Percentiles rank a stretch among this genome's conserved stretches.
These are phyloP conservation scores for Plumapathes pennacea DNA, from an alignment of 92 coral and sea anemone species.

Conservation along the genomic window DNA sequence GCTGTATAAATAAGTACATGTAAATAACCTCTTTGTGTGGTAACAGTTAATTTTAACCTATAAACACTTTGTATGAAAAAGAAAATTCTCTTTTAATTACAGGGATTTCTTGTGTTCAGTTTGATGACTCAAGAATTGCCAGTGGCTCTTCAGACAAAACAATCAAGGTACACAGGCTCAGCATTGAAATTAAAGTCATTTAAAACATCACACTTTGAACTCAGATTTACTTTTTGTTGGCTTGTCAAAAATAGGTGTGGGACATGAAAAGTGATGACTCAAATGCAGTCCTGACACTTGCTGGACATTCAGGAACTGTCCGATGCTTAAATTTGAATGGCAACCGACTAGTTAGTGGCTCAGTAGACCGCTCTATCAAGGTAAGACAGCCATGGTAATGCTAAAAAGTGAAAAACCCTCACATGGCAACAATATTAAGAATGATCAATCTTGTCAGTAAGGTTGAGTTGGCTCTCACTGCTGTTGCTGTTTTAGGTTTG, in stretches of 20 bases:
- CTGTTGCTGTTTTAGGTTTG: constrained; percentile 58
- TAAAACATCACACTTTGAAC: neutral
- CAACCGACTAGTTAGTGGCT: constrained; percentile 97
- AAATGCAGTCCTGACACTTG: constrained; percentile 86
- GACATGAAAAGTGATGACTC: constrained; percentile 80
- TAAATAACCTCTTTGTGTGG: too few relatives aligned
- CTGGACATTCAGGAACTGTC: constrained; percentile 98
- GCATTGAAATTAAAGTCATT: neutral
- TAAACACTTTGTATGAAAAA: too few relatives aligned
- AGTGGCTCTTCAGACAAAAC: constrained; percentile 99
- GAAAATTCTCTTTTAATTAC: neutral
- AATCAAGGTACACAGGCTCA: constrained; percentile 73
- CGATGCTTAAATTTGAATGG: constrained; percentile 92
- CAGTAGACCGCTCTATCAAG: constrained; percentile 96
- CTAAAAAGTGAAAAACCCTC: too few relatives aligned
- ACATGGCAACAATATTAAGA: too few relatives aligned
- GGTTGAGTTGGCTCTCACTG: neutral
- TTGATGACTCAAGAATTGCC: constrained; percentile 95
- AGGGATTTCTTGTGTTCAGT: constrained; percentile 99
- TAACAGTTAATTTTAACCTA: too few relatives aligned
- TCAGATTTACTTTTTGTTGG: neutral
- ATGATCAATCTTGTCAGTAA: too few relatives aligned
- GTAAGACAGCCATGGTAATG: too few relatives aligned
- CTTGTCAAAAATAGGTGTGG: constrained; percentile 71
- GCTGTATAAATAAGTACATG: too few relatives aligned